These are phyloP conservation scores for Eulemur macaco DNA, from an alignment of 2,113 vertebrate species.

Conservation along the genomic window DNA sequence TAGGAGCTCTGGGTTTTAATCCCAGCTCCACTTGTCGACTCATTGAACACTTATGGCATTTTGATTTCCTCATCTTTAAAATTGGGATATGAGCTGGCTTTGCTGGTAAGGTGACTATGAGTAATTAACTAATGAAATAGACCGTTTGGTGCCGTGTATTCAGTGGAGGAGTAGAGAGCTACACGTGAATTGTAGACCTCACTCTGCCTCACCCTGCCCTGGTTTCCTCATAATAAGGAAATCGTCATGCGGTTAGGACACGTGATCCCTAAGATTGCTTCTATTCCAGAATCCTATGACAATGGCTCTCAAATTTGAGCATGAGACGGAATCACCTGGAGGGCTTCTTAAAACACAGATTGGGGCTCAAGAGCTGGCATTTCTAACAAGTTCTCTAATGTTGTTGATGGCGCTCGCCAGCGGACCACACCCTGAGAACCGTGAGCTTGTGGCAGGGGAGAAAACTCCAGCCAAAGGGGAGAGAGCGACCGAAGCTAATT, in stretches of 20 bases:
- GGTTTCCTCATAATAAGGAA: background rate
- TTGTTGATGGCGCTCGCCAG: background rate
- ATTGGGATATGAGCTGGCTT: constrained; percentile 52
- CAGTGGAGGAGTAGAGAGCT: background rate
- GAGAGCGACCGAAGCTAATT: background rate
- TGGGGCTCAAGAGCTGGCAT: background rate
- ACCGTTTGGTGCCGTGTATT: background rate
- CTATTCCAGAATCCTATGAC: background rate
- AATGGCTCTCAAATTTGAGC: background rate
- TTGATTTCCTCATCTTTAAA: constrained; percentile 71
- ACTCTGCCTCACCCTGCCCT: background rate
- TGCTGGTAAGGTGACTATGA: background rate
- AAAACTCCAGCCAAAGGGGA: background rate
- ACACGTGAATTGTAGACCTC: background rate
- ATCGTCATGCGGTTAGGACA: background rate
- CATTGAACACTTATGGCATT: constrained; percentile 25
- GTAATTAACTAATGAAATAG: background rate
- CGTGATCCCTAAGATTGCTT: background rate
- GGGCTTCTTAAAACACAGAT: background rate
- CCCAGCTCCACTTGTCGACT: background rate
- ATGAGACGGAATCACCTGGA: background rate
- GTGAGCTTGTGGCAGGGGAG: background rate
- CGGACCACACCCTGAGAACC: background rate
- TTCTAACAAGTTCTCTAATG: background rate
- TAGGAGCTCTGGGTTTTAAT: constrained; percentile 29